Conservation (phyloP, 2,888 invertebrate genomes). For the Caenorhabditis afra region DNA sequence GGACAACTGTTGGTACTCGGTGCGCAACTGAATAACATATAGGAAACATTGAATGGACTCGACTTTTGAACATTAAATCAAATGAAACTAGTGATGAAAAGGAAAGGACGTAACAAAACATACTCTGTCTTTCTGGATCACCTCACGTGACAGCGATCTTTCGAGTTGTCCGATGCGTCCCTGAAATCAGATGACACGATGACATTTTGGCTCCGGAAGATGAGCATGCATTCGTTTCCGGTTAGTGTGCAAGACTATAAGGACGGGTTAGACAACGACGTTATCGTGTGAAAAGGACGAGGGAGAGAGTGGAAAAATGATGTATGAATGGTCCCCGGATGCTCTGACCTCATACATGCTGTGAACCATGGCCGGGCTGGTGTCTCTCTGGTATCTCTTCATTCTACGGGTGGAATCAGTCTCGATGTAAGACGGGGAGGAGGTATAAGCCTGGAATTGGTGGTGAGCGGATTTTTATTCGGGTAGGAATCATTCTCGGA, state of each 20-base stretch:
- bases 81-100: conserved; percentile 1
- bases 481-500: background rate
- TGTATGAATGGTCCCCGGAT: background rate
- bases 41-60: conserved; percentile 10
- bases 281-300: conserved; percentile 18
- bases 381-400: conserved; percentile 66
- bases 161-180: conserved; percentile 78
- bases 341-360: conserved; percentile 75
- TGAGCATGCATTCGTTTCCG: conserved; percentile 54
- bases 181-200: conserved; percentile 68
- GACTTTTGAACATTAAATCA: background rate
- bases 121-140: conserved; percentile 78
- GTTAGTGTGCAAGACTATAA: conserved; percentile 29
- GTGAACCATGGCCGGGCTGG: conserved; percentile 67
- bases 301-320: conserved; percentile 1
- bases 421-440: conserved; percentile 70
- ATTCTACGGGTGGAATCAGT: conserved; percentile 68
- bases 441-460: conserved; percentile 68
- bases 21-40: conserved; percentile 74
- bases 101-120: conserved; percentile 52
- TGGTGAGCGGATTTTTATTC: background rate
- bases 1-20: conserved; percentile 76
- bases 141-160: conserved; percentile 79
- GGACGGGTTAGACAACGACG: conserved; percentile 59
- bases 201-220: conserved; percentile 32